A percentile compares a stretch with the other conserved stretches of the same genome.
Evolutionary conservation across 2,113 vertebrate species (phyloP).

Genomic region (Alexandromys fortis): DNA sequence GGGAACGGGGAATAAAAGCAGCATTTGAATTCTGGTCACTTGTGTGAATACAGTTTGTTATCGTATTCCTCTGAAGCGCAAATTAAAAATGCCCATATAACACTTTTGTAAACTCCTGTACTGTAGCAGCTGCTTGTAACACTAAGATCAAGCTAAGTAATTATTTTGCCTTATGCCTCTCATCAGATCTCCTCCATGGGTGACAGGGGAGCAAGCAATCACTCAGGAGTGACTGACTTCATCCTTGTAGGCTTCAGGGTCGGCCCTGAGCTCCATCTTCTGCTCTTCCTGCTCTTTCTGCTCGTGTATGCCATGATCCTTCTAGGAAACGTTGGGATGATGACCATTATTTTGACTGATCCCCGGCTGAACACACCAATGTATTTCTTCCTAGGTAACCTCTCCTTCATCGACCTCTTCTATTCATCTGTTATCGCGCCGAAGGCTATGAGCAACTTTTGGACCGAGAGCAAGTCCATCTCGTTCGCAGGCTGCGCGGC

Average conservation of each 20-base stretch:
- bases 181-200: slow-evolving; percentile 64
- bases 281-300: slow-evolving; percentile 69
- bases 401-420: slow-evolving; percentile 75
- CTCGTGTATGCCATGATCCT: slow-evolving; percentile 46
- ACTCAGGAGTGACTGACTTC: slow-evolving; percentile 70
- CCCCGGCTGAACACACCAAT: slow-evolving; percentile 76
- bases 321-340: slow-evolving; percentile 69
- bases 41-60: neutral
- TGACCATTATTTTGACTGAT: slow-evolving; percentile 52
- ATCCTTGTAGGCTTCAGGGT: slow-evolving; percentile 77
- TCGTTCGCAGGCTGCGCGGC: slow-evolving; percentile 56
- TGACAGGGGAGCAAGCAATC: slow-evolving; percentile 58
- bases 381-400: slow-evolving; percentile 80
- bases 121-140: neutral
- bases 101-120: neutral
- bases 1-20: neutral
- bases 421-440: slow-evolving; percentile 64
- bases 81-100: neutral
- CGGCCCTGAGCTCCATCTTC: neutral
- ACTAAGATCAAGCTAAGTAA: neutral
- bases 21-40: neutral
- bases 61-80: neutral
- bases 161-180: slow-evolving; percentile 53
- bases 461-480: slow-evolving; percentile 71
- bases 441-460: slow-evolving; percentile 65